Evolutionary conservation across 2,888 invertebrate genomes (phyloP).

Genomic region (Lasioglossum marginatum): DNA sequence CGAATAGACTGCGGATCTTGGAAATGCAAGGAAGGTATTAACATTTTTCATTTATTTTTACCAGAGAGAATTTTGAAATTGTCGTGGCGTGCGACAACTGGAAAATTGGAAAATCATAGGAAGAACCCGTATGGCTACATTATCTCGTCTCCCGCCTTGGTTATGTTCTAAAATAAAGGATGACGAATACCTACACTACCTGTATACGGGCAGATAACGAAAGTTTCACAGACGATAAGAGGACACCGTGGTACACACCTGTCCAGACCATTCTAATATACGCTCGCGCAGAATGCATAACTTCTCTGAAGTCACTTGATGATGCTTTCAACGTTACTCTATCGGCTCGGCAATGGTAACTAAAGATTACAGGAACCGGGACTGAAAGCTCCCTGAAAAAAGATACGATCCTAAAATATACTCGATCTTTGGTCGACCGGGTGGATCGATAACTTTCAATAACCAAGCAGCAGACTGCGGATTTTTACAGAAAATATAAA

Average conservation of each 20-base stretch:
- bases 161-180: neutral
- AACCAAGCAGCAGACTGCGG: neutral
- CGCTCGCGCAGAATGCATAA: neutral
- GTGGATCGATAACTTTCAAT: neutral
- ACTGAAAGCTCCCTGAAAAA: neutral
- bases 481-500: neutral
- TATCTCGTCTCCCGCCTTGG: neutral
- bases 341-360: neutral
- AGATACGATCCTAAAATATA: neutral
- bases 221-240: neutral
- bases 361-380: neutral
- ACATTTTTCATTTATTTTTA: neutral
- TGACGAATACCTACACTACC: neutral
- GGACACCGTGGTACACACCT: neutral
- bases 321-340: neutral
- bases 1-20: no score
- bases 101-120: neutral
- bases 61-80: neutral
- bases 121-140: neutral
- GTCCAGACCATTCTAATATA: neutral
- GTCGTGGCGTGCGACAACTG: neutral
- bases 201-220: neutral
- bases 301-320: neutral
- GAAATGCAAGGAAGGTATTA: neutral
- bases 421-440: neutral